Evolutionary conservation across 2,797 vertebrate species (phyloP).

Genomic region (Mus spretus): DNA sequence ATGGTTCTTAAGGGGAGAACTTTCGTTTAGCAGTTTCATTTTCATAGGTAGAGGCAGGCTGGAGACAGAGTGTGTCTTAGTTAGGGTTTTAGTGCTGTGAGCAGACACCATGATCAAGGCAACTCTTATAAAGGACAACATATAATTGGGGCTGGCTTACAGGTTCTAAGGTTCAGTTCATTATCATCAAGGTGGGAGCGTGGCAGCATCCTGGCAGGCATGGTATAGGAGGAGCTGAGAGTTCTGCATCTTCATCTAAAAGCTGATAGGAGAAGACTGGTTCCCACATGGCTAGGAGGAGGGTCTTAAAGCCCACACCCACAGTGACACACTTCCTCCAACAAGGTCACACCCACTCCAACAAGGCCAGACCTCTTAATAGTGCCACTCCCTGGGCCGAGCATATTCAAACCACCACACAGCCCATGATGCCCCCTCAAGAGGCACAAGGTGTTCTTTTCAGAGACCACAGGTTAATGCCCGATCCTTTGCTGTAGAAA

Average conservation of each 20-base stretch:
- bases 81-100: not conserved
- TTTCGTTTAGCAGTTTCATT: slow-evolving; percentile 35
- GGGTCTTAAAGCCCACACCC: not conserved
- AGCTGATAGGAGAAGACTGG: too few relatives aligned
- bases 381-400: not conserved
- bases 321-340: not conserved
- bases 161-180: too few relatives aligned
- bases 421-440: not conserved
- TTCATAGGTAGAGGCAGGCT: not conserved
- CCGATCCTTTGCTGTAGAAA: not conserved
- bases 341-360: too few relatives aligned
- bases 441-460: not conserved
- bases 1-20: slow-evolving; percentile 18
- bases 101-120: too few relatives aligned
- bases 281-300: too few relatives aligned
- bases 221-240: too few relatives aligned
- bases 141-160: too few relatives aligned
- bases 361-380: not conserved
- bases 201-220: too few relatives aligned
- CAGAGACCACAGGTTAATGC: not conserved
- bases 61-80: not conserved
- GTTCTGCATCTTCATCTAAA: too few relatives aligned
- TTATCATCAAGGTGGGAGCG: too few relatives aligned
- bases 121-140: too few relatives aligned
- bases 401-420: not conserved